phyloP scores from a whole-genome alignment of 1,140 invertebrate species.

The Cherax quadricarinatus region DNA sequence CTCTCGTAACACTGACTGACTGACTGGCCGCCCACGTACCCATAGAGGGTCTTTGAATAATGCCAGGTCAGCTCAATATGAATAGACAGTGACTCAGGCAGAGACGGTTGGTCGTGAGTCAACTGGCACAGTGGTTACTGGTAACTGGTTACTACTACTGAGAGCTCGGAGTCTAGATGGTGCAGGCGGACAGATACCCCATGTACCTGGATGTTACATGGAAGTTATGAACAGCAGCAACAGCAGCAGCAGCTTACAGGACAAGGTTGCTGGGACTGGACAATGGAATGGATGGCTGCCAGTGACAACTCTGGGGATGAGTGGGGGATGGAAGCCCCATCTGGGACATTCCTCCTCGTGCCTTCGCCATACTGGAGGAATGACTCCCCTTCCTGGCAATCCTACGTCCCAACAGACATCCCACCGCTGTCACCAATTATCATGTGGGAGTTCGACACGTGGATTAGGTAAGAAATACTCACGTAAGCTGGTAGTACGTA shows the following conservation, averaged over 20 bases:
- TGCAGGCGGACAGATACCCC: not conserved
- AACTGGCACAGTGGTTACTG: too few relatives aligned
- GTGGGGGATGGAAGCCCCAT: constrained; percentile 30
- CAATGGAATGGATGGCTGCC: not conserved
- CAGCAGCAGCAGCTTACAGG: constrained; percentile 20
- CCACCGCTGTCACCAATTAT: too few relatives aligned
- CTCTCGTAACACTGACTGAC: too few relatives aligned
- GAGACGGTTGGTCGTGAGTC: too few relatives aligned
- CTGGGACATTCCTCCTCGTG: constrained; percentile 12
- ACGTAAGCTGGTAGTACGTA: too few relatives aligned
- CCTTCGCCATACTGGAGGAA: constrained; percentile 22
- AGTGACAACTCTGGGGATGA: constrained; percentile 3
- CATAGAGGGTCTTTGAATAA: too few relatives aligned
- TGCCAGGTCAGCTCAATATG: too few relatives aligned
- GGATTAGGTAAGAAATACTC: too few relatives aligned
- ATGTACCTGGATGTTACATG: constrained; percentile 3
- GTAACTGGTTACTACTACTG: too few relatives aligned
- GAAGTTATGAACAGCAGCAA: not conserved
- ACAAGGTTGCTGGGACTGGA: constrained; percentile 6
- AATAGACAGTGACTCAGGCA: too few relatives aligned
- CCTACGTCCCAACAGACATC: constrained; percentile 5
- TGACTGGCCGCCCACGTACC: too few relatives aligned
- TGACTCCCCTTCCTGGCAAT: constrained; percentile 15
- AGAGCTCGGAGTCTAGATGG: constrained; percentile 13
- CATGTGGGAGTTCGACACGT: too few relatives aligned